These are phyloP conservation scores for Megaceryle maxima DNA, from an alignment of 2,113 vertebrate genomes.

Conservation along the genomic window DNA sequence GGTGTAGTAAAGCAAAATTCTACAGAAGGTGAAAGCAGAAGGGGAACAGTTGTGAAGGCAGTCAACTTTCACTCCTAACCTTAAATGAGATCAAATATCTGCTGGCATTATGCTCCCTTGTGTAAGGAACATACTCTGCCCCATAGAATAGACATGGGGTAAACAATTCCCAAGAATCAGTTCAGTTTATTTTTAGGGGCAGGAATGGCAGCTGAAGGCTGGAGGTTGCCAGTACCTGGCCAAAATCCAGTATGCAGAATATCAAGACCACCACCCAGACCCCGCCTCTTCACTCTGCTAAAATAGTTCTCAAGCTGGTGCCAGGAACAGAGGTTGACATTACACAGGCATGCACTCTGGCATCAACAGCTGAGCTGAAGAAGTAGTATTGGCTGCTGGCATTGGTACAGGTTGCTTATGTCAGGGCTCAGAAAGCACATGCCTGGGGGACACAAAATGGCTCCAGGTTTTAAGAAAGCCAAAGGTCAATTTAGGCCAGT, in stretches of 20 bases:
- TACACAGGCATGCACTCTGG: constrained; percentile 7
- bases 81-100: background rate
- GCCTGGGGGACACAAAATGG: background rate
- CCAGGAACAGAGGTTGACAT: constrained; percentile 47
- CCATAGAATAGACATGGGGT: background rate
- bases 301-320: constrained; percentile 50
- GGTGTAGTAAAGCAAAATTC: background rate
- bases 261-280: constrained; percentile 30
- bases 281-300: constrained; percentile 31
- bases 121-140: background rate
- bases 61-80: background rate
- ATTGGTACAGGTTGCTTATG: background rate
- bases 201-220: constrained; percentile 42
- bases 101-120: background rate
- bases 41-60: background rate
- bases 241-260: constrained; percentile 37
- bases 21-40: background rate
- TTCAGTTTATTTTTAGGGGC: constrained; percentile 45
- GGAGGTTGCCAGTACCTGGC: constrained; percentile 16
- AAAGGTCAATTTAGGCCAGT: constrained; percentile 17
- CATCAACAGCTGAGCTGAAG: constrained; percentile 19
- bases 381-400: constrained; percentile 29
- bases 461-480: constrained; percentile 34
- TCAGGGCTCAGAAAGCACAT: constrained; percentile 6
- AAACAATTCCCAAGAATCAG: constrained; percentile 2